phyloP scores from a whole-genome alignment of 2,888 invertebrate genomes.

The Epistrophe grossulariae region DNA sequence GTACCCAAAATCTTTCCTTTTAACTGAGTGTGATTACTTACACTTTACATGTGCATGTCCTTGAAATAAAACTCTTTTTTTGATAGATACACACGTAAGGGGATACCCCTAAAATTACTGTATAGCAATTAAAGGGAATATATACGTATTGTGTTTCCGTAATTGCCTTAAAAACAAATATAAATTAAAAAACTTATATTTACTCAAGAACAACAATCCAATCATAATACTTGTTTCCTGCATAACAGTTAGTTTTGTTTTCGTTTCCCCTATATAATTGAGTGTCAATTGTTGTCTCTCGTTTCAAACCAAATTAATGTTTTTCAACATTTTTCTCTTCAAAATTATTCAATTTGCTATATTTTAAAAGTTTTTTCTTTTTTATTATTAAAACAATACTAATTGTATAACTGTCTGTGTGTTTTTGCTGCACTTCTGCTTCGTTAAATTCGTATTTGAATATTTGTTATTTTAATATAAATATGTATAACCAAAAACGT shows the following conservation, averaged over 20 bases:
- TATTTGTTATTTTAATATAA: background rate
- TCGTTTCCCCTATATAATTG: conserved; percentile 32
- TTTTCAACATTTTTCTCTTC: conserved; percentile 23
- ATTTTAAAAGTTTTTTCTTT: background rate
- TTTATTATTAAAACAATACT: background rate
- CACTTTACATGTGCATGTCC: too few relatives aligned
- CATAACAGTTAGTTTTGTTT: conserved; percentile 21
- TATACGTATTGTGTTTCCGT: background rate
- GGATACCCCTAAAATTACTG: too few relatives aligned
- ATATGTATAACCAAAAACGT: background rate
- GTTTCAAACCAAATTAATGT: conserved; percentile 14
- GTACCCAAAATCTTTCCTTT: too few relatives aligned
- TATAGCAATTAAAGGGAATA: too few relatives aligned
- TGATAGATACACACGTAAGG: too few relatives aligned
- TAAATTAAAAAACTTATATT: background rate
- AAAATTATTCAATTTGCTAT: conserved; percentile 27
- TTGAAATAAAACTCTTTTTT: too few relatives aligned
- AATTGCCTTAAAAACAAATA: background rate
- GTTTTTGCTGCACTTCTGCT: conserved; percentile 65
- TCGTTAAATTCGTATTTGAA: conserved; percentile 39
- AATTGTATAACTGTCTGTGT: conserved; percentile 63
- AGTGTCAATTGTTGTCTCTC: conserved; percentile 59
- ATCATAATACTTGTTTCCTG: conserved; percentile 25
- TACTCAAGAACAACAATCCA: conserved; percentile 21
- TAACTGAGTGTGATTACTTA: too few relatives aligned